These are phyloP conservation scores for Silurus meridionalis DNA, from an alignment of 2,113 vertebrate genomes.

Conservation along the genomic window DNA sequence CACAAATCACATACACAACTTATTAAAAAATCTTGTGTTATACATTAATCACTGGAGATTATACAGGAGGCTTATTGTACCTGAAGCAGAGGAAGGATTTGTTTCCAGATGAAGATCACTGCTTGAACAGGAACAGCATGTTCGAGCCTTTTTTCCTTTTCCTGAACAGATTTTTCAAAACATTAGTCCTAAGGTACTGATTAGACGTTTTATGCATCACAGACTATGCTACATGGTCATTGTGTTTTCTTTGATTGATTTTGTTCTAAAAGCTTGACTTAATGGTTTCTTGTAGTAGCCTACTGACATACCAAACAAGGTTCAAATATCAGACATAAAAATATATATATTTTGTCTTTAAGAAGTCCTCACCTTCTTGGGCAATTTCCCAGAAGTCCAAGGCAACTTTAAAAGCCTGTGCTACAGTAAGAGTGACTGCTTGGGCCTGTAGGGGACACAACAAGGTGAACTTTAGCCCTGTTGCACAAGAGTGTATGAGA, in stretches of 20 bases:
- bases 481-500: not conserved
- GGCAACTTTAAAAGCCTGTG: conserved; percentile 89
- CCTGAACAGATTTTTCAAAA: conserved; percentile 56
- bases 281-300: too few species aligned
- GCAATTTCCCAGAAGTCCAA: conserved; percentile 86
- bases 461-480: not conserved
- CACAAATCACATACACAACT: not conserved
- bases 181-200: not conserved
- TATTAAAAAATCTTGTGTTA: not conserved
- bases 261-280: too few species aligned
- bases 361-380: conserved; percentile 77
- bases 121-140: conserved; percentile 67
- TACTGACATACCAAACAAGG: not conserved
- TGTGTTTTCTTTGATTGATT: not conserved
- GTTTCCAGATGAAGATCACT: conserved; percentile 52
- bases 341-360: not conserved
- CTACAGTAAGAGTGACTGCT: conserved; percentile 87
- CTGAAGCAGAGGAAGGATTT: conserved; percentile 56
- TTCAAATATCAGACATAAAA: not conserved
- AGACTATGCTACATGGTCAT: not conserved
- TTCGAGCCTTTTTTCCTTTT: conserved; percentile 71
- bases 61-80: conserved; percentile 25
- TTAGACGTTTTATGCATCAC: not conserved
- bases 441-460: conserved; percentile 73
- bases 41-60: not conserved